Percentiles rank a stretch among this genome's conserved stretches.
These are phyloP conservation scores for Pimpla rufipes DNA, from an alignment of 2,888 invertebrate genomes.

Conservation along the genomic window DNA sequence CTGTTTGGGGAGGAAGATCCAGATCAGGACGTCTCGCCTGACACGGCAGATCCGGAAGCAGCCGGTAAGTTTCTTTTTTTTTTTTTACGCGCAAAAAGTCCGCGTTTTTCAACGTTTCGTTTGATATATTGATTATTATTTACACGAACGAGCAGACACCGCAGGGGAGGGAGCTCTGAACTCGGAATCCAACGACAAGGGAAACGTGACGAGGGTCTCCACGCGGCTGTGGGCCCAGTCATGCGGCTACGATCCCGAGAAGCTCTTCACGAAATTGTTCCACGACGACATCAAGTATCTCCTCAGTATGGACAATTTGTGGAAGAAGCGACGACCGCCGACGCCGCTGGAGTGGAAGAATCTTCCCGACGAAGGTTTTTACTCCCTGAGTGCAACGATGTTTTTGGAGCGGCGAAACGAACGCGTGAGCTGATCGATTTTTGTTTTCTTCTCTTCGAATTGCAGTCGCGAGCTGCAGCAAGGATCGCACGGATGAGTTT, in stretches of 20 bases:
- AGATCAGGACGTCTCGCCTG: constrained; percentile 99
- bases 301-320: constrained; percentile 96
- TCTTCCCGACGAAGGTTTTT: constrained; percentile 85
- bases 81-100: neutral
- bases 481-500: constrained; percentile 84
- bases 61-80: constrained; percentile 85
- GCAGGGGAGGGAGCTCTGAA: constrained; percentile 88
- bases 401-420: no score
- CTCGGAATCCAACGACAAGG: constrained; percentile 86
- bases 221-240: constrained; percentile 96
- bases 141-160: constrained; percentile 72
- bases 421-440: no score
- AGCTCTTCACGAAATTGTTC: constrained; percentile 97
- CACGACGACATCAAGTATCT: constrained; percentile 97
- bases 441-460: no score
- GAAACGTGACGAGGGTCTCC: constrained; percentile 87
- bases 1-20: constrained; percentile 98
- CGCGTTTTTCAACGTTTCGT: neutral
- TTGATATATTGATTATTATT: constrained; percentile 4
- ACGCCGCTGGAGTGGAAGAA: constrained; percentile 91
- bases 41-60: constrained; percentile 97
- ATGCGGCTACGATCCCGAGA: constrained; percentile 92
- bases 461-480: constrained; percentile 86
- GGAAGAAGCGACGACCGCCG: constrained; percentile 96
- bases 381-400: neutral